Conservation (phyloP, 1,140 invertebrate species). For the Scaptodrosophila lebanonensis region DNA sequence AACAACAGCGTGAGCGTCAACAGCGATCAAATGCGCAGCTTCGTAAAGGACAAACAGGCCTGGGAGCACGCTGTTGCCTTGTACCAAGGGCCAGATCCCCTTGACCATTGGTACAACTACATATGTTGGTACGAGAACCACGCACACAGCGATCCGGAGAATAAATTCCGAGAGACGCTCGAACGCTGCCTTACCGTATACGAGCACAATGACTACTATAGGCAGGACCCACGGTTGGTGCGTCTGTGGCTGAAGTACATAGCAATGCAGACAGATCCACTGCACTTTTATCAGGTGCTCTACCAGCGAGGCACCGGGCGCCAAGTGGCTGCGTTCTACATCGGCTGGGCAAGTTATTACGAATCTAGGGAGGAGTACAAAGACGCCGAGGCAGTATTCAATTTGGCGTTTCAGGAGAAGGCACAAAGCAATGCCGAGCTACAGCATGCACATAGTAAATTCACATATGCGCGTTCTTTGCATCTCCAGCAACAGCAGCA, state of each 20-base stretch:
- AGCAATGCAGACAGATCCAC: constrained; percentile 84
- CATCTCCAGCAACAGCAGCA: constrained; percentile 67
- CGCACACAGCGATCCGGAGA: constrained; percentile 89
- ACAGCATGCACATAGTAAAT: constrained; percentile 83
- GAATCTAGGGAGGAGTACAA: constrained; percentile 86
- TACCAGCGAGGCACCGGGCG: constrained; percentile 85
- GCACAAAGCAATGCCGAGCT: constrained; percentile 86
- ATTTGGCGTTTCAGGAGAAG: constrained; percentile 82
- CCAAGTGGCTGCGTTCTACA: constrained; percentile 86
- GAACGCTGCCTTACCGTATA: constrained; percentile 88
- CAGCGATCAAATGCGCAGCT: constrained; percentile 67
- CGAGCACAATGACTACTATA: constrained; percentile 88
- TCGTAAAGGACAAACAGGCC: constrained; percentile 77
- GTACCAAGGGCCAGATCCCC: constrained; percentile 90
- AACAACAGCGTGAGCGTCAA: constrained; percentile 29
- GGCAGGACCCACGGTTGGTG: constrained; percentile 89
- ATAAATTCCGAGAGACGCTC: constrained; percentile 85
- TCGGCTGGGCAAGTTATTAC: constrained; percentile 88
- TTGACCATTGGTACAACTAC: constrained; percentile 92
- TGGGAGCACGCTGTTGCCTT: constrained; percentile 89
- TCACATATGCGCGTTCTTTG: constrained; percentile 81
- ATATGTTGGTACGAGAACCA: constrained; percentile 94
- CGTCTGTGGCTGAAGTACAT: constrained; percentile 95
- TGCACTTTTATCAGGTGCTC: constrained; percentile 87
- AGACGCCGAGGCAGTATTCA: constrained; percentile 86